phyloP scores from a whole-genome alignment of 2,113 vertebrate genomes.

The Leucosticte australis region DNA sequence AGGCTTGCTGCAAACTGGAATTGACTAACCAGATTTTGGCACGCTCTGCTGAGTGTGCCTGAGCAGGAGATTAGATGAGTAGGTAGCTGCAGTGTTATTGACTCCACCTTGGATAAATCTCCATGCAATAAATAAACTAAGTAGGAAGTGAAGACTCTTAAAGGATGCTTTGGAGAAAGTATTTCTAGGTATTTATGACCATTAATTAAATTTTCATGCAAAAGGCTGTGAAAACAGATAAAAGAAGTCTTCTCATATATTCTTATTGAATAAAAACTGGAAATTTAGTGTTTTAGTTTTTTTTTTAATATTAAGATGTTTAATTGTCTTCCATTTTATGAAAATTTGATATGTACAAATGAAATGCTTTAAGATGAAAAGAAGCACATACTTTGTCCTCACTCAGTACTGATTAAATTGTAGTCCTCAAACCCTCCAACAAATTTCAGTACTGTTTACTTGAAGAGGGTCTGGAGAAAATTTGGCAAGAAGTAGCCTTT shows the following conservation, averaged over 20 bases:
- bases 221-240: not conserved
- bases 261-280: not conserved
- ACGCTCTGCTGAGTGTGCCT: not conserved
- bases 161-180: not conserved
- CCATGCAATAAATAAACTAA: not conserved
- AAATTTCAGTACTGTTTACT: not conserved
- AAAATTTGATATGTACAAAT: not conserved
- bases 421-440: not conserved
- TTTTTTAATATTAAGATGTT: not conserved
- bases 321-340: not conserved
- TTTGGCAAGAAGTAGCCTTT: not conserved
- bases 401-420: not conserved
- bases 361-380: not conserved
- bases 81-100: constrained; percentile 20
- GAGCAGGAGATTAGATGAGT: not conserved
- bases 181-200: not conserved
- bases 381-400: not conserved
- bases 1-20: not conserved
- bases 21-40: not conserved
- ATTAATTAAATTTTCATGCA: not conserved
- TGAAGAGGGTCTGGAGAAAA: not conserved
- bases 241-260: not conserved
- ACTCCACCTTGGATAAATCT: constrained; percentile 19
- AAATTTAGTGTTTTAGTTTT: not conserved
- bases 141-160: not conserved